These are phyloP conservation scores for Chaetodon auriga DNA, from an alignment of 2,113 vertebrate genomes.

Conservation along the genomic window DNA sequence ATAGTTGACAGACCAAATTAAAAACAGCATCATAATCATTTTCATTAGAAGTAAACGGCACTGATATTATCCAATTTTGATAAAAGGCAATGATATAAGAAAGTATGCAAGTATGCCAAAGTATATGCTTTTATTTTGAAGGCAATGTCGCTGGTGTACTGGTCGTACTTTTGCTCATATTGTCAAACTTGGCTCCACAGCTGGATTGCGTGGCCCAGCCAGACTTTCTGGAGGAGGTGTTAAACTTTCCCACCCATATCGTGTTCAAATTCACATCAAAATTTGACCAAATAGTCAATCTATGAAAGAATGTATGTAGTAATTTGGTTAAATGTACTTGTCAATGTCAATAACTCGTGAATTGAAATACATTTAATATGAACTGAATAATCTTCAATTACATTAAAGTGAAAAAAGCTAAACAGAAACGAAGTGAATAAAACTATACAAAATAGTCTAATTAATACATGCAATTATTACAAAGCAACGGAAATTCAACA, in stretches of 20 bases:
- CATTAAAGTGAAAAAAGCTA: neutral
- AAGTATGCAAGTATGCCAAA: neutral
- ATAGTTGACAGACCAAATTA: neutral
- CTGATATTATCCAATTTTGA: neutral
- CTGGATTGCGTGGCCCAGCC: slow-evolving; percentile 40
- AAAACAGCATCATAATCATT: neutral
- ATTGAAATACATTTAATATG: neutral
- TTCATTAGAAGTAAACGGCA: neutral
- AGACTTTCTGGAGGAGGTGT: slow-evolving; percentile 2
- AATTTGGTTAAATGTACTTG: neutral
- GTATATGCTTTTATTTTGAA: slow-evolving; percentile 57
- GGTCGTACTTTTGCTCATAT: neutral
- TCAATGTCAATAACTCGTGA: neutral
- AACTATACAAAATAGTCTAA: neutral
- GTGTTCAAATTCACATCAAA: slow-evolving; percentile 1
- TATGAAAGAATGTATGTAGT: too few species aligned
- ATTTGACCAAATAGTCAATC: neutral
- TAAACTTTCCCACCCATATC: neutral
- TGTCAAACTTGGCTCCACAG: slow-evolving; percentile 42
- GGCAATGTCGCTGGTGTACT: fast-evolving
- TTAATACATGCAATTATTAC: neutral
- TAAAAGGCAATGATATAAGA: neutral
- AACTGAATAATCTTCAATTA: neutral
- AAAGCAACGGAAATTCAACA: neutral
- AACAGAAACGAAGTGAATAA: neutral